Percentiles rank a stretch among this genome's conserved stretches.
phyloP scores from a whole-genome alignment of 2,797 vertebrate genomes.

The Bovichtus diacanthus region DNA sequence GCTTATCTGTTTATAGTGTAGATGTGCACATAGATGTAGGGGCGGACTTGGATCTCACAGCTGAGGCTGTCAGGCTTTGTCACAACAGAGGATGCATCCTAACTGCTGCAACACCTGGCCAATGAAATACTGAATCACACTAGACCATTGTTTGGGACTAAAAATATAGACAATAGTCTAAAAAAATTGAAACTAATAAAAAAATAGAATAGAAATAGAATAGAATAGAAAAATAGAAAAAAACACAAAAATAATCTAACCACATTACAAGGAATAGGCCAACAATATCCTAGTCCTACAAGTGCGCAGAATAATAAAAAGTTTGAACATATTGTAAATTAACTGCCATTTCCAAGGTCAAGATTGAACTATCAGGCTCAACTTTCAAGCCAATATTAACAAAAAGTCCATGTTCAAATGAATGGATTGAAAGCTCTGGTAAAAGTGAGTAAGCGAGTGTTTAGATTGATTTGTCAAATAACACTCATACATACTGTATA shows the following conservation, averaged over 20 bases:
- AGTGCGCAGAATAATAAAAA: neutral
- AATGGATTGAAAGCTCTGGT: neutral
- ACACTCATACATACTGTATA: neutral
- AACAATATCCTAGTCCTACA: neutral
- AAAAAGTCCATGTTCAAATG: neutral
- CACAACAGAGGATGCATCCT: slow-evolving; percentile 6
- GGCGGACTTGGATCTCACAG: slow-evolving; percentile 15
- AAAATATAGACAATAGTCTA: neutral
- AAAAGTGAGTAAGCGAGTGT: neutral
- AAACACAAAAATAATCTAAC: neutral
- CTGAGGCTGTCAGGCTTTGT: slow-evolving; percentile 14
- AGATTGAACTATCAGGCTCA: neutral
- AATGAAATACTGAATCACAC: neutral
- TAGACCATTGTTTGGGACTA: slow-evolving; percentile 11
- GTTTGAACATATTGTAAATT: neutral
- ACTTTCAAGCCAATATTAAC: neutral
- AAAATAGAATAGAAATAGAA: too few species aligned
- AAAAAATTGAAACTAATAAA: too few species aligned
- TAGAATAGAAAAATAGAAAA: neutral
- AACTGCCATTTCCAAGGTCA: neutral
- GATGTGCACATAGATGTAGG: neutral
- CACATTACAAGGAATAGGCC: neutral
- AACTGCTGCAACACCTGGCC: neutral
- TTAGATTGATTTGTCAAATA: neutral
- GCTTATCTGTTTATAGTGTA: neutral